phyloP scores from a whole-genome alignment of 2,113 vertebrate genomes.

The Megaptera novaeangliae region DNA sequence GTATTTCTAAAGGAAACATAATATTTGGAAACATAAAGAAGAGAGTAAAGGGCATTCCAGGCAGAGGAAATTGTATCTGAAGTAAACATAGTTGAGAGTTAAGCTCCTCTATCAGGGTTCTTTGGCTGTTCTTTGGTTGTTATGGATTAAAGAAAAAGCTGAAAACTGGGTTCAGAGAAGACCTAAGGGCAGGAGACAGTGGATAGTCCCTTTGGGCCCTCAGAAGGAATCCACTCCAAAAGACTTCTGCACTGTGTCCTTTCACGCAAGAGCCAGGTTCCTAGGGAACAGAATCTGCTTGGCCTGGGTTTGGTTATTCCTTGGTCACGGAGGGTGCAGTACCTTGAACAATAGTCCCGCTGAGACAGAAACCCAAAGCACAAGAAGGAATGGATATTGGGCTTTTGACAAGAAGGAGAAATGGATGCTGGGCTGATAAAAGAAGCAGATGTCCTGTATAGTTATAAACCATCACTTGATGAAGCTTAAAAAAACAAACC shows the following conservation, averaged over 20 bases:
- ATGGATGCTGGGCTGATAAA: neutral
- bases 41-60: neutral
- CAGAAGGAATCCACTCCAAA: neutral
- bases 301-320: neutral
- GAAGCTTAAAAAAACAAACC: neutral
- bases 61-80: neutral
- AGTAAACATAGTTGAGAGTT: neutral
- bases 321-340: neutral
- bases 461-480: neutral
- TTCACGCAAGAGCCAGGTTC: neutral
- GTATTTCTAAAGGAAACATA: neutral
- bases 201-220: neutral
- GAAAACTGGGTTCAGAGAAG: neutral
- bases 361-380: neutral
- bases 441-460: neutral
- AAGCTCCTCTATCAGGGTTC: neutral
- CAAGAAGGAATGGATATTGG: neutral
- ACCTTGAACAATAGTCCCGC: neutral
- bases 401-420: neutral
- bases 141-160: neutral
- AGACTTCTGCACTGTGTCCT: neutral
- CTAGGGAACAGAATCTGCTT: neutral
- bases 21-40: neutral
- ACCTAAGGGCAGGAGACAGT: neutral
- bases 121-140: neutral